These are phyloP conservation scores for Diceros bicornis DNA, from an alignment of 2,797 vertebrate species.

Conservation along the genomic window DNA sequence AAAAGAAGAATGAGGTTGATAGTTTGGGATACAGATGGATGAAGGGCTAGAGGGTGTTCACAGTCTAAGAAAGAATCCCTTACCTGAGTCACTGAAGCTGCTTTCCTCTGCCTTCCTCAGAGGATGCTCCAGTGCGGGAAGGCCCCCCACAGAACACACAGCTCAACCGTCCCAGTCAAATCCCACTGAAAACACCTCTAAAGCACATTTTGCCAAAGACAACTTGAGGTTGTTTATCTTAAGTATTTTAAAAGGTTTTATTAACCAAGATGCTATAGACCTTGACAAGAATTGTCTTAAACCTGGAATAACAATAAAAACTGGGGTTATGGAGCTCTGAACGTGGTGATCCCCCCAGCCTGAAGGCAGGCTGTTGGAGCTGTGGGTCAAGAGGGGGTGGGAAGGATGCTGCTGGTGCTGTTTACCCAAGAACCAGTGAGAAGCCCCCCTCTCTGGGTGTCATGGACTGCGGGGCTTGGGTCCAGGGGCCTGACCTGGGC, in stretches of 20 bases:
- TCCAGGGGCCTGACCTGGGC: background rate
- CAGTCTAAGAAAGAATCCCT: background rate
- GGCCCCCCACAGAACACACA: fast-evolving
- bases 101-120: background rate
- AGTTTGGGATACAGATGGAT: background rate
- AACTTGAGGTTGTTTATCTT: background rate
- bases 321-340: background rate
- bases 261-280: background rate
- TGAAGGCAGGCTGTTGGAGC: background rate
- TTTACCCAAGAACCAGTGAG: background rate
- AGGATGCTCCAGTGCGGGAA: background rate
- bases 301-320: background rate
- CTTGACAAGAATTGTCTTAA: background rate
- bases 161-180: background rate
- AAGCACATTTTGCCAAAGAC: background rate
- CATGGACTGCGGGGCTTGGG: fast-evolving
- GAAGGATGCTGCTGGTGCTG: too few relatives aligned
- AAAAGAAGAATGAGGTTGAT: background rate
- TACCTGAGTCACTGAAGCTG: background rate
- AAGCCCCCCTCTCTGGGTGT: background rate
- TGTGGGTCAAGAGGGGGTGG: fast-evolving
- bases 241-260: constrained; percentile 20
- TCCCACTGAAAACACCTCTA: background rate
- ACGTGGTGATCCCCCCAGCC: background rate
- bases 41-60: background rate